Evolutionary conservation across 2,113 vertebrate species (phyloP).

Genomic region (Syrrhaptes paradoxus): DNA sequence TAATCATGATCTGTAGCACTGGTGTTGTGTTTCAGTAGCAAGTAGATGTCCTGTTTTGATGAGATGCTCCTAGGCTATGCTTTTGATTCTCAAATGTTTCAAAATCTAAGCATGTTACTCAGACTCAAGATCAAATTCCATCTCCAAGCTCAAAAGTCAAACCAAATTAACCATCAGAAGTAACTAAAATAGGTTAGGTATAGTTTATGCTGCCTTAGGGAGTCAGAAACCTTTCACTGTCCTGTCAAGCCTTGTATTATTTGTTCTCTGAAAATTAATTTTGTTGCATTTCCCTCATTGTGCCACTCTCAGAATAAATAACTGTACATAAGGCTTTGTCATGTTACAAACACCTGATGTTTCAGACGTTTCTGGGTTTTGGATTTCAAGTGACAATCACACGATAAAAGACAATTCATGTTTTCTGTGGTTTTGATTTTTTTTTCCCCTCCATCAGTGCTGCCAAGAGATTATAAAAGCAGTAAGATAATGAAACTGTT

Average conservation of each 20-base stretch:
- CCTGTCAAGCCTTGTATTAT: neutral
- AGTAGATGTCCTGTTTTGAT: neutral
- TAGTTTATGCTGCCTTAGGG: neutral
- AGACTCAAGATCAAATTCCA: neutral
- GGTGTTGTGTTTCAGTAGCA: neutral
- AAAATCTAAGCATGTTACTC: neutral
- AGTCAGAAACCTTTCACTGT: neutral
- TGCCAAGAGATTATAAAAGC: neutral
- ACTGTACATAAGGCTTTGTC: neutral
- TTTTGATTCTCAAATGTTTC: neutral
- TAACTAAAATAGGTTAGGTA: neutral
- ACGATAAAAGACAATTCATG: neutral
- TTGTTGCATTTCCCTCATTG: neutral
- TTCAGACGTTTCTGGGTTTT: neutral
- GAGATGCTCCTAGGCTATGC: neutral
- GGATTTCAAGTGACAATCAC: neutral
- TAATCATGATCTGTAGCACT: neutral
- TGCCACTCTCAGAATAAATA: neutral
- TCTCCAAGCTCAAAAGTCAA: neutral
- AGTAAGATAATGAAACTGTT: neutral
- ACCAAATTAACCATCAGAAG: neutral
- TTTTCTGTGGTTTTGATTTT: fast-evolving
- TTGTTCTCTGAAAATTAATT: neutral
- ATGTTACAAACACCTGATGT: neutral
- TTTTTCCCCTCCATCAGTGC: neutral